Base-by-base conservation (phyloP, 2,797 vertebrate species). In the Enteromius unitaeniatus region DNA sequence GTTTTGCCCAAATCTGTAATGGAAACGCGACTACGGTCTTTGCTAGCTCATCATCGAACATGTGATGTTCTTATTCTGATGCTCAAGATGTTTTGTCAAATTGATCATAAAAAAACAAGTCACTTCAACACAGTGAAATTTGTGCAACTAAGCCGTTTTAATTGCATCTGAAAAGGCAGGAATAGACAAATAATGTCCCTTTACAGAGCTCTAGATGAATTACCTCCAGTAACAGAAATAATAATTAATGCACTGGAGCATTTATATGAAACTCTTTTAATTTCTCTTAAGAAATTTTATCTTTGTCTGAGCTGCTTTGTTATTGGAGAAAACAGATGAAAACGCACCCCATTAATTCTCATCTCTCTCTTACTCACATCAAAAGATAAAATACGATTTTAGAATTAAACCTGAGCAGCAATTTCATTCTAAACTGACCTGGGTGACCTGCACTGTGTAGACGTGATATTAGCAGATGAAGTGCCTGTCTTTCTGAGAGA, bases 371-470 rank as follows among this genome's bases (percentile, higher is more conserved):
- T 21, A 88, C 14, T 82, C 88, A 87, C 90, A 92, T 91, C 87
- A 91, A 85, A 86, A 91, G 90, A 93, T 94, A 86, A 90, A 86
- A 78, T 86, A 90, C 89, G 88, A 92, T 93, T 93, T 93, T 51
- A 17, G 88, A 91, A 94, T 93, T 93, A 93, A 90, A 93, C 90
- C 87, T 89, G 86, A 90, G 90, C 90, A 87, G 92, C 92, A 93
- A 92, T 95, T 95, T 95, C 88, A 94, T 93, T 92, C 92, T 88
- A 87, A 86, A 85, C 86, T 93, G 91, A 94, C 93, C 93, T 23
- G 0, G 62, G 67, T 91, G 93, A 93, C 92, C 92, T 79, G 58
- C 55, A 58, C 90, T 85, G 89, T 91, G 90, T 91, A 89, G 87
- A 84, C 77, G 89, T 92, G 91, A 92, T 93, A 93, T 93, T 92